Conservation (phyloP, 2,113 vertebrate genomes). For the Delphinapterus leucas region DNA sequence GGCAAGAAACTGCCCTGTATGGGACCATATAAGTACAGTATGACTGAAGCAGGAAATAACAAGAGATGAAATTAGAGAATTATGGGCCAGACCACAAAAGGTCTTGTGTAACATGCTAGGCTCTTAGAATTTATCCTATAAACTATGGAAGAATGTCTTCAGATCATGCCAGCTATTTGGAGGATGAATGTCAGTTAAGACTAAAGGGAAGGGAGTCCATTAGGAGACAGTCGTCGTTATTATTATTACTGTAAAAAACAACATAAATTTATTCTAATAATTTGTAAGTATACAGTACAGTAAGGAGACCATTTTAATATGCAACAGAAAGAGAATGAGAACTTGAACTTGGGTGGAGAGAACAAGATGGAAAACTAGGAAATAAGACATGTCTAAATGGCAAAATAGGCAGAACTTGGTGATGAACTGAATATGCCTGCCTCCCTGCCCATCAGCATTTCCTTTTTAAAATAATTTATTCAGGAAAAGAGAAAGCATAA, state of each 20-base stretch:
- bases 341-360: neutral
- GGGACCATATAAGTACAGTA: neutral
- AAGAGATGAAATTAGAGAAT: neutral
- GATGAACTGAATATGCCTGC: neutral
- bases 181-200: neutral
- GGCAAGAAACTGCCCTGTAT: neutral
- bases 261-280: neutral
- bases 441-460: neutral
- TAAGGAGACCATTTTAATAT: neutral
- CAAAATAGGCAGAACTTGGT: neutral
- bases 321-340: neutral
- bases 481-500: slow-evolving; percentile 30
- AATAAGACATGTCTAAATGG: neutral
- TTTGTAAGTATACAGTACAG: neutral
- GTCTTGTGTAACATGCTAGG: neutral
- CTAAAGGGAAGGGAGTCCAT: neutral
- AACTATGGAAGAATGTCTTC: neutral
- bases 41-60: neutral
- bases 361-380: neutral
- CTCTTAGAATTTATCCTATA: neutral
- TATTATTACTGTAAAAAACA: neutral
- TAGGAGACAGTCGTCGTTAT: neutral
- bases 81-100: neutral
- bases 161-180: neutral
- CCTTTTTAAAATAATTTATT: slow-evolving; percentile 24